Evolutionary conservation across 2,888 invertebrate species (phyloP), one percentile per base, ranked within the genome.

Genomic region (Electrophaes corylata): DNA sequence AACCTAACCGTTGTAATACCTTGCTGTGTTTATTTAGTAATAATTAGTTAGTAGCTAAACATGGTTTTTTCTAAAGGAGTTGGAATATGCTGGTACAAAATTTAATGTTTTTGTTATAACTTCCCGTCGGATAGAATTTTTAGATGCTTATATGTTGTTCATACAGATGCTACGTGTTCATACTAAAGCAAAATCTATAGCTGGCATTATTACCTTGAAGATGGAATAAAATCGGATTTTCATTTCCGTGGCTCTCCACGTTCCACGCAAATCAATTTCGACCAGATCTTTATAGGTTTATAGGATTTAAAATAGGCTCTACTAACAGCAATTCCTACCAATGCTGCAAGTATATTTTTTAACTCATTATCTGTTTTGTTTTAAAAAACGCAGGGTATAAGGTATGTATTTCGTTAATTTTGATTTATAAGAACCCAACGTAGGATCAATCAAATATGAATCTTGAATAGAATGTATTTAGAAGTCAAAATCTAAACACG

Each of bases 201-300:
- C 19, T 37, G 23, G 0, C 0, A 26, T 35, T 45, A 35, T 47
- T 51, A 48, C 51, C 33, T 55, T 52, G 37, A 47, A 39, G 16
- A 46, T 37, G 47, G 33, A 52, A 51, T 19, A 43, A 53, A 60
- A 60, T 60, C 51, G 55, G 51, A 56, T 60, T 60, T 60, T 52
- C 55, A 43, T 55, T 60, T 51, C 55, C 55, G 46, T 51, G 54
- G 54, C 41, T 55, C 50, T 50, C 37, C 45, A 47, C 50, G 31
- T 50, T 41, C 29, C 49, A 50, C 46, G 53, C 37, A 59, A 54
- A 59, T 59, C 59, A 55, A 59, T 55, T 59, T 55, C 35, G 26
- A 20, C 41, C 46, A 50, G 49, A 49, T 39, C 41, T 55, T 39
- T 47, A 43, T 43, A 50, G 31, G 43, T 48, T 48, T 48, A 52